Evolutionary conservation across 1,140 invertebrate species (phyloP).

Genomic region (Holotrichia oblita): DNA sequence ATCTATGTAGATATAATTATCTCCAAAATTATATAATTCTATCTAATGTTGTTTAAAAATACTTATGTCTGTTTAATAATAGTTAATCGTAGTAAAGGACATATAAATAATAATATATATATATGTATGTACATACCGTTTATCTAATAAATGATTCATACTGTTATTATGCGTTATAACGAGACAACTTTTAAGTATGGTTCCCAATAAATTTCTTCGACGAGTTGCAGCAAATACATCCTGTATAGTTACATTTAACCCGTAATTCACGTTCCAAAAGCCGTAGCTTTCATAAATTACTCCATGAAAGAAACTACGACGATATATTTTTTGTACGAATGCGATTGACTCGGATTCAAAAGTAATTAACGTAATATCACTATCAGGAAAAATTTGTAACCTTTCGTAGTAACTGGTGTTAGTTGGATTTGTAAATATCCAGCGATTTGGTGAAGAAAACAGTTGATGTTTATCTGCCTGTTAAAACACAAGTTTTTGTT

Average conservation of each 20-base stretch:
- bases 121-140: constrained; percentile 58
- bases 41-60: too few species aligned
- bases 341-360: constrained; percentile 3
- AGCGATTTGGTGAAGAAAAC: constrained; percentile 4
- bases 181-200: constrained; percentile 61
- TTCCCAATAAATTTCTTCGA: constrained; percentile 61
- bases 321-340: constrained; percentile 53
- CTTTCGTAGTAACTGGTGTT: not conserved
- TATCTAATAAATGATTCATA: constrained; percentile 69
- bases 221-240: constrained; percentile 48
- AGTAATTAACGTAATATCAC: constrained; percentile 52
- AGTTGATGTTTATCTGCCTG: constrained; percentile 23
- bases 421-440: not conserved
- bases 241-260: constrained; percentile 39
- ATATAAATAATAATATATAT: too few species aligned
- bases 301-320: constrained; percentile 39
- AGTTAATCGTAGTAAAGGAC: too few species aligned
- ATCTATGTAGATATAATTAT: too few species aligned
- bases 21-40: too few species aligned
- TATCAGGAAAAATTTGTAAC: constrained; percentile 53
- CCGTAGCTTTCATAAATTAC: constrained; percentile 52
- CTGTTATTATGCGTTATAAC: constrained; percentile 69
- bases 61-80: too few species aligned
- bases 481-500: not conserved
- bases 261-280: constrained; percentile 43